A percentile compares a stretch with the other conserved stretches of the same genome.
Conservation (phyloP, 1,140 invertebrate species). For the Trichogramma pretiosum region DNA sequence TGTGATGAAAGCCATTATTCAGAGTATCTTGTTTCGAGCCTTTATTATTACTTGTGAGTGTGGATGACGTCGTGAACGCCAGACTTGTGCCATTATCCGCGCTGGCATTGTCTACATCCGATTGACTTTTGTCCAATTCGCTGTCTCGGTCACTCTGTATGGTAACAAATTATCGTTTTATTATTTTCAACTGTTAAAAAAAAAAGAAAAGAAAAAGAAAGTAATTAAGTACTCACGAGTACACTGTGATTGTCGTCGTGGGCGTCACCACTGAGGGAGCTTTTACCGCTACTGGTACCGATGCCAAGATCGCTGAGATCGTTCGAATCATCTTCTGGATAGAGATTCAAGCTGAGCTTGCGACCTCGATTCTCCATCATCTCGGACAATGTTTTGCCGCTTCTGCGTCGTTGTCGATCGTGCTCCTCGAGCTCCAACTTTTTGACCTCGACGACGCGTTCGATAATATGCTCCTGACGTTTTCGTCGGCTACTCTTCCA, state of each 20-base stretch:
- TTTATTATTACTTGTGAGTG: not conserved
- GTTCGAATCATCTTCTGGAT: constrained; percentile 70
- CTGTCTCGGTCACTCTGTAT: constrained; percentile 56
- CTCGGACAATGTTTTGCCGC: constrained; percentile 86
- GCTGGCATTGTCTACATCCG: constrained; percentile 48
- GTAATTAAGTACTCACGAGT: constrained; percentile 47
- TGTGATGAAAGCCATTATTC: constrained; percentile 25
- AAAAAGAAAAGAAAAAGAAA: not conserved
- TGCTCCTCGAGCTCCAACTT: constrained; percentile 72
- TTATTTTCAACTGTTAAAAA: no score
- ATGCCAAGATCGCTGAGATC: constrained; percentile 76
- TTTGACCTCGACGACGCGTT: constrained; percentile 80
- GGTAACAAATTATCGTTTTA: not conserved
- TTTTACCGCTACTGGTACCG: constrained; percentile 64
- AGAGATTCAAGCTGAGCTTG: constrained; percentile 55
- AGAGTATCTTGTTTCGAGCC: constrained; percentile 42
- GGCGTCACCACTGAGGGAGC: constrained; percentile 62
- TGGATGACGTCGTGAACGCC: constrained; percentile 6
- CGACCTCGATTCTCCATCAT: constrained; percentile 80
- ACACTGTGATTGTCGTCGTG: constrained; percentile 63
- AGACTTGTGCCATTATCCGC: constrained; percentile 29
- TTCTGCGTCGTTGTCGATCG: constrained; percentile 60
- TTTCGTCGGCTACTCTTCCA: constrained; percentile 88
- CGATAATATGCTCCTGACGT: constrained; percentile 80
- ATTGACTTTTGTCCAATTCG: constrained; percentile 57